phyloP scores from a whole-genome alignment of 92 coral and sea anemone genomes.

The Pocillopora grandis region DNA sequence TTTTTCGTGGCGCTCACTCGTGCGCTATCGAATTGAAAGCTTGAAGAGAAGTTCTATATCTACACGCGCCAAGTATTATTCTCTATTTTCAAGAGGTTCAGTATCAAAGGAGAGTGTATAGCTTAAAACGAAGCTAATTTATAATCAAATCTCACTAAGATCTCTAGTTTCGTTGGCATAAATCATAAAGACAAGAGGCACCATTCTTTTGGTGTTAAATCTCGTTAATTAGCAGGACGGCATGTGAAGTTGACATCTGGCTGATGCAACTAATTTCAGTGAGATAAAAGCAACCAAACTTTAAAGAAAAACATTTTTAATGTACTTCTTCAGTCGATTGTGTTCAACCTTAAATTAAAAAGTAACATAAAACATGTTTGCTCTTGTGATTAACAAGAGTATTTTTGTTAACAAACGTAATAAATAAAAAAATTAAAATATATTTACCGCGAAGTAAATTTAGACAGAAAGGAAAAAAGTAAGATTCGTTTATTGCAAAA shows the following conservation, averaged over 20 bases:
- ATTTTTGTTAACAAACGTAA: no score
- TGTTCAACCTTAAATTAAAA: neutral
- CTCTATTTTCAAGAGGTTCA: neutral
- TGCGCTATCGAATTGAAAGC: no score
- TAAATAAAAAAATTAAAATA: no score
- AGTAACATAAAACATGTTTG: neutral
- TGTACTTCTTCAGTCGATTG: neutral
- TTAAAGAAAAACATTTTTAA: neutral
- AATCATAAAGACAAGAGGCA: neutral
- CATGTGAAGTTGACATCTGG: conserved; percentile 8
- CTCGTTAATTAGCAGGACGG: neutral
- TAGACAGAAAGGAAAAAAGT: no score
- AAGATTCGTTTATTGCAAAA: no score
- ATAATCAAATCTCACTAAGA: neutral
- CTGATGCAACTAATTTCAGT: neutral
- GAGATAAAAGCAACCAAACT: neutral
- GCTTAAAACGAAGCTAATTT: neutral
- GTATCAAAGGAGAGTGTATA: neutral
- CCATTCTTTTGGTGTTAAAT: neutral
- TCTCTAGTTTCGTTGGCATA: neutral
- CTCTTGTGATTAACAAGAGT: neutral
- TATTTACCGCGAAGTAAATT: no score
- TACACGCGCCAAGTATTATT: no score
- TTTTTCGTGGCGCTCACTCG: no score
- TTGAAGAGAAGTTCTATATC: no score